Percentiles rank a stretch among this genome's conserved stretches.
phyloP scores from a whole-genome alignment of 2,797 vertebrate species.

The Lophius americanus region DNA sequence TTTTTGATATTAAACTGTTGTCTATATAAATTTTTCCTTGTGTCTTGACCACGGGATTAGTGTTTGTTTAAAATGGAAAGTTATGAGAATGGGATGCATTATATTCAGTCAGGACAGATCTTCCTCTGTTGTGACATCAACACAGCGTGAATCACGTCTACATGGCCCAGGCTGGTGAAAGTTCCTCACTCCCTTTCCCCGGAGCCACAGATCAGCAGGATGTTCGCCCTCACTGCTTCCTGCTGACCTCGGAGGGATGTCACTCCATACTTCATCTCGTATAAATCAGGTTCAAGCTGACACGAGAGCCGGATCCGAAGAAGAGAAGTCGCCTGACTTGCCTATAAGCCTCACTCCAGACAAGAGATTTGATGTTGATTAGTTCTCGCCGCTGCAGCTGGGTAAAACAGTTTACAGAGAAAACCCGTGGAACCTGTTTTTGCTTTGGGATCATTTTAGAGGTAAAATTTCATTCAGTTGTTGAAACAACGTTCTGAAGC shows the following conservation, averaged over 20 bases:
- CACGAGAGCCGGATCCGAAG: conserved; percentile 7
- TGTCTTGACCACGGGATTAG: background rate
- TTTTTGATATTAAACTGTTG: conserved; percentile 53
- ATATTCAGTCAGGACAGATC: no score
- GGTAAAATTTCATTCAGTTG: conserved; percentile 1
- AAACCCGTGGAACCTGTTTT: no score
- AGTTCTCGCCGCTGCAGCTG: background rate
- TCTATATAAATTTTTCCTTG: conserved; percentile 14
- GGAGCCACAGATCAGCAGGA: no score
- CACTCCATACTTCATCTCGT: conserved; percentile 13
- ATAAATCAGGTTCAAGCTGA: conserved; percentile 14
- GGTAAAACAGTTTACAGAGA: background rate
- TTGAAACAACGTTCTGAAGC: conserved; percentile 20
- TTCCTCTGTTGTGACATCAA: no score
- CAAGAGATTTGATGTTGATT: background rate
- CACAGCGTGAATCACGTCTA: no score
- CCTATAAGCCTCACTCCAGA: background rate
- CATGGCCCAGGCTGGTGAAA: no score
- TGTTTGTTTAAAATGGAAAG: no score
- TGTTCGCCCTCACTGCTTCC: no score
- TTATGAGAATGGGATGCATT: no score
- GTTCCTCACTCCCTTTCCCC: no score
- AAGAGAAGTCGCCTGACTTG: conserved; percentile 14
- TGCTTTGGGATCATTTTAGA: background rate
- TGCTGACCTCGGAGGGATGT: background rate